Conservation (phyloP, 2,888 invertebrate genomes). For the Lydus trimaculatus region DNA sequence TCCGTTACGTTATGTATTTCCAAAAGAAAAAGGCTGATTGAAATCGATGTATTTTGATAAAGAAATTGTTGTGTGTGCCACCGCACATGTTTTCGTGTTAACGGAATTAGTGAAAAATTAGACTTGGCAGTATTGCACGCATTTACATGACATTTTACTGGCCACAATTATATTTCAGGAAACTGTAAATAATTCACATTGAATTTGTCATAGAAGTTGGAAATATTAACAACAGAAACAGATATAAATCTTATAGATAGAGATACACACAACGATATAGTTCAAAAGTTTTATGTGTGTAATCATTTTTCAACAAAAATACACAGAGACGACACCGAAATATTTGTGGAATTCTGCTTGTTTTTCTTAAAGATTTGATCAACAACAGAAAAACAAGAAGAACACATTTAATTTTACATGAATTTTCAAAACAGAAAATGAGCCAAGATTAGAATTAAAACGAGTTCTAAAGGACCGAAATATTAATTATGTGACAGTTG, state of each 20-base stretch:
- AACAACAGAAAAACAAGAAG: too few species aligned
- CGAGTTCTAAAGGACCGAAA: not conserved
- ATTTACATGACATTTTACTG: constrained; percentile 52
- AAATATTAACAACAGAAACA: constrained; percentile 22
- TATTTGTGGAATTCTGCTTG: not conserved
- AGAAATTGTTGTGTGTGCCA: constrained; percentile 9
- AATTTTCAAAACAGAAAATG: not conserved
- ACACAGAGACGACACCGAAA: not conserved
- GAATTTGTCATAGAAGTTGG: constrained; percentile 44
- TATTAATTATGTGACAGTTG: too few species aligned
- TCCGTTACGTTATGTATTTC: too few species aligned
- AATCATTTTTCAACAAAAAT: too few species aligned
- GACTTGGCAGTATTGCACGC: constrained; percentile 52
- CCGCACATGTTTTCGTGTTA: constrained; percentile 39
- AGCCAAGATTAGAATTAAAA: not conserved
- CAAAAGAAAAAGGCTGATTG: not conserved
- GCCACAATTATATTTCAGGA: constrained; percentile 54
- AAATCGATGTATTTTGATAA: not conserved
- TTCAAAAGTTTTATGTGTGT: too few species aligned
- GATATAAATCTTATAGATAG: constrained; percentile 28
- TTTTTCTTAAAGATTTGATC: too few species aligned
- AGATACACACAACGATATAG: not conserved
- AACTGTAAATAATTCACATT: constrained; percentile 52
- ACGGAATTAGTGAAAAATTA: constrained; percentile 51
- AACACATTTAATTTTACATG: too few species aligned